A percentile compares a stretch with the other conserved stretches of the same genome.
Conservation (phyloP, 2,797 vertebrate genomes). For the Pseudochirops corinnae region DNA sequence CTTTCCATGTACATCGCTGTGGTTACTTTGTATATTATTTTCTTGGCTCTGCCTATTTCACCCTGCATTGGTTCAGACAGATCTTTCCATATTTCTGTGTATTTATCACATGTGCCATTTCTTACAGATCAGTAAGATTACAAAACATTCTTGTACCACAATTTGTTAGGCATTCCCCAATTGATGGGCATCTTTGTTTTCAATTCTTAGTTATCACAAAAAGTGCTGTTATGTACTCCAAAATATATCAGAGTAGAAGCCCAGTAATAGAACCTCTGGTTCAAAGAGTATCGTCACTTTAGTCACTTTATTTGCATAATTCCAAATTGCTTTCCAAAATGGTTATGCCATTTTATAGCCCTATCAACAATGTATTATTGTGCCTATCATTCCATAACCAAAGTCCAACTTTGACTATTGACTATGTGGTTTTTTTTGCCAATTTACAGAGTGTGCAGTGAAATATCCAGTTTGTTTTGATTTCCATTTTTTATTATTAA, state of each 20-base stretch:
- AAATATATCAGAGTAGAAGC: not conserved
- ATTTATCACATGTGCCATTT: no score
- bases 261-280: not conserved
- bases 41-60: not conserved
- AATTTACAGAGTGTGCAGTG: not conserved
- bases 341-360: not conserved
- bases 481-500: not conserved
- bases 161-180: not conserved
- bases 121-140: not conserved
- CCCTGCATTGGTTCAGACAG: not conserved
- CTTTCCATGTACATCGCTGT: not conserved
- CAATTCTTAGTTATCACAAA: not conserved
- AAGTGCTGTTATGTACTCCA: not conserved
- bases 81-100: not conserved
- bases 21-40: not conserved
- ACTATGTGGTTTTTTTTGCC: not conserved
- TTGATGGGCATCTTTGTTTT: not conserved
- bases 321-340: not conserved
- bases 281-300: not conserved
- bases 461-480: not conserved
- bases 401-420: not conserved
- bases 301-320: not conserved
- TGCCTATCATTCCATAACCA: not conserved
- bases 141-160: not conserved
- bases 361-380: not conserved